A percentile compares a stretch with the other conserved stretches of the same genome.
These are phyloP conservation scores for Centropristis striata DNA, from an alignment of 2,113 vertebrate species.

Conservation along the genomic window DNA sequence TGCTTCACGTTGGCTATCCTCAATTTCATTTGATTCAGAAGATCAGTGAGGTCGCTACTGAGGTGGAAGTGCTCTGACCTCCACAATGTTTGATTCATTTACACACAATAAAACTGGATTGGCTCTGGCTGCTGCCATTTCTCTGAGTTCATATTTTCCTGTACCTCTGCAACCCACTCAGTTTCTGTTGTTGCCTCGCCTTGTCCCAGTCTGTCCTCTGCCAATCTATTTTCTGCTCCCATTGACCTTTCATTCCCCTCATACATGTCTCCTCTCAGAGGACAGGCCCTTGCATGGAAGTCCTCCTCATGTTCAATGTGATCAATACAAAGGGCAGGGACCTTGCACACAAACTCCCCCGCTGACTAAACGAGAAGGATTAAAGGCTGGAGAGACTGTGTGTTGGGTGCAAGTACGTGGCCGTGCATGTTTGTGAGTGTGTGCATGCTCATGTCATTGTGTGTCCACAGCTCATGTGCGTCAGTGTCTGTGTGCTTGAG, in stretches of 20 bases:
- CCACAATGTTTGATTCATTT: constrained; percentile 72
- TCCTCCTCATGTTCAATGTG: constrained; percentile 73
- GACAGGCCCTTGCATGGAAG: constrained; percentile 65
- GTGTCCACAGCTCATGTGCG: constrained; percentile 33
- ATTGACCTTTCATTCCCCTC: constrained; percentile 74
- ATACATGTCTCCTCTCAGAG: constrained; percentile 72
- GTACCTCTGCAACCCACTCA: constrained; percentile 28
- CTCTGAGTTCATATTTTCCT: constrained; percentile 57
- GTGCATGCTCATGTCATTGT: constrained; percentile 46
- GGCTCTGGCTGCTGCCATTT: constrained; percentile 50
- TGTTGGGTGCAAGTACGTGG: constrained; percentile 49
- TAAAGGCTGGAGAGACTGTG: constrained; percentile 68
- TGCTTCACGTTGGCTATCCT: constrained; percentile 66
- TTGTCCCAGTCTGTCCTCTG: constrained; percentile 64
- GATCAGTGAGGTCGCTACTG: constrained; percentile 66
- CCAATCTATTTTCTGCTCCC: constrained; percentile 70
- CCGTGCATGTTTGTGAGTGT: constrained; percentile 38
- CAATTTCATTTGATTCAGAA: constrained; percentile 74
- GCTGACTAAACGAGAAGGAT: constrained; percentile 71
- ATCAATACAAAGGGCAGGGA: constrained; percentile 82
- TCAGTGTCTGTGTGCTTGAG: constrained; percentile 22
- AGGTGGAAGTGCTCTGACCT: constrained; percentile 74
- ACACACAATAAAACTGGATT: constrained; percentile 72
- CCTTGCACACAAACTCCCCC: constrained; percentile 71
- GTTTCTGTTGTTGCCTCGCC: constrained; percentile 57